Evolutionary conservation across 2,797 vertebrate genomes (phyloP).

Genomic region (Tympanoctomys barrerae): DNA sequence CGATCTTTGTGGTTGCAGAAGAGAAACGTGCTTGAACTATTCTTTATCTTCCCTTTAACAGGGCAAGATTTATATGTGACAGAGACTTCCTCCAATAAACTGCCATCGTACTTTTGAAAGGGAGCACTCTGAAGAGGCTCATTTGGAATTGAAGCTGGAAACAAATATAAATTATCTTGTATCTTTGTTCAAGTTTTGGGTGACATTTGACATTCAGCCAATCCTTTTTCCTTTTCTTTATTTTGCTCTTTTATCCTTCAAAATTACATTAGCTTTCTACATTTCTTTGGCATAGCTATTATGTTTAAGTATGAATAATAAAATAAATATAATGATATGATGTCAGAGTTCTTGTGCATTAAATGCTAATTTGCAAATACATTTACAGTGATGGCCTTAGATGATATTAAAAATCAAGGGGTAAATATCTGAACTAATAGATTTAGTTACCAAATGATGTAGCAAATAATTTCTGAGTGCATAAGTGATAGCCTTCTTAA

Average conservation of each 20-base stretch:
- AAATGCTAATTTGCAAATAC: conserved; percentile 52
- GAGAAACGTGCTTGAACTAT: background rate
- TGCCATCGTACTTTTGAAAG: background rate
- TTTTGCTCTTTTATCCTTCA: background rate
- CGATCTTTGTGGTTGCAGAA: background rate
- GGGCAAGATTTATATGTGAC: background rate
- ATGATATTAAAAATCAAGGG: conserved; percentile 28
- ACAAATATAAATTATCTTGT: background rate
- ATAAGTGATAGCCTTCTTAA: background rate
- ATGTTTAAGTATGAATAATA: conserved; percentile 1
- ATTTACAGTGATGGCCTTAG: background rate
- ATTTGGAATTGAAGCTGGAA: background rate
- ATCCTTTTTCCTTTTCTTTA: background rate
- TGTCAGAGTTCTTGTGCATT: background rate
- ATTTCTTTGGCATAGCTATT: conserved; percentile 26
- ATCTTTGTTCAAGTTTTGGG: background rate
- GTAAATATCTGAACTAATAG: background rate
- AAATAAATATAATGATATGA: background rate
- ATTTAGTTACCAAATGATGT: background rate
- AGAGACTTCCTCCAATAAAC: background rate
- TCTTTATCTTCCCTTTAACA: background rate
- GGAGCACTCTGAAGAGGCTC: background rate
- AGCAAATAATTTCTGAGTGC: background rate
- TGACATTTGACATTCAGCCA: background rate
- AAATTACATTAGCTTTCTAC: conserved; percentile 27